phyloP scores from a whole-genome alignment of 1,140 invertebrate genomes.

The Drosophila teissieri region DNA sequence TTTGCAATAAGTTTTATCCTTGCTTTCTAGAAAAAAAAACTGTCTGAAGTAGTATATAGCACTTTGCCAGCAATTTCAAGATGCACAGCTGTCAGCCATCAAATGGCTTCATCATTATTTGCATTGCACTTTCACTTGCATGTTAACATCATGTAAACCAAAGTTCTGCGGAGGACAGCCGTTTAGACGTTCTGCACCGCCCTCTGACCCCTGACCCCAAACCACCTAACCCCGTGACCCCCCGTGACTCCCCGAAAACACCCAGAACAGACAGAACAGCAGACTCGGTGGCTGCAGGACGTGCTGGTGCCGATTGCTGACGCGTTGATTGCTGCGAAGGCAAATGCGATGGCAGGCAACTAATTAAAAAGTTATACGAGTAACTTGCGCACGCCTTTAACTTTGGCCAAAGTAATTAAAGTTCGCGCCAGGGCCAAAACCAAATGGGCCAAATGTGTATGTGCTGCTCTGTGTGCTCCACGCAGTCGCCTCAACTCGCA shows the following conservation, averaged over 20 bases:
- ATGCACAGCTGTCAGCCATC: slow-evolving; percentile 28
- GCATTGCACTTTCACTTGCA: slow-evolving; percentile 68
- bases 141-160: slow-evolving; percentile 70
- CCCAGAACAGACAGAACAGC: no score
- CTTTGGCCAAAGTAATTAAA: slow-evolving; percentile 81
- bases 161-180: slow-evolving; percentile 35
- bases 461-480: slow-evolving; percentile 7
- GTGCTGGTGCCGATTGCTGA: slow-evolving; percentile 38
- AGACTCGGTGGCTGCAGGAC: background rate
- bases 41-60: no score
- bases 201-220: background rate
- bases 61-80: background rate
- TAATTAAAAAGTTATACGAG: slow-evolving; percentile 79
- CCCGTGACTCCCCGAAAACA: background rate
- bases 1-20: no score
- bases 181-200: slow-evolving; percentile 15
- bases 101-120: slow-evolving; percentile 48
- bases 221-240: background rate
- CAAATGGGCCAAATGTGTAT: slow-evolving; percentile 17
- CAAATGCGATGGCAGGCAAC: slow-evolving; percentile 65
- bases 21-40: no score
- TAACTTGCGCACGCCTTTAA: slow-evolving; percentile 76
- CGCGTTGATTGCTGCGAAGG: slow-evolving; percentile 75
- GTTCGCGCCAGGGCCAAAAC: slow-evolving; percentile 51
- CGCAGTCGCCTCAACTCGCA: slow-evolving; percentile 5